Percentiles rank a stretch among this genome's conserved stretches.
These are phyloP conservation scores for Paedocypris sp. DNA, from an alignment of 2,113 vertebrate genomes.

Conservation along the genomic window DNA sequence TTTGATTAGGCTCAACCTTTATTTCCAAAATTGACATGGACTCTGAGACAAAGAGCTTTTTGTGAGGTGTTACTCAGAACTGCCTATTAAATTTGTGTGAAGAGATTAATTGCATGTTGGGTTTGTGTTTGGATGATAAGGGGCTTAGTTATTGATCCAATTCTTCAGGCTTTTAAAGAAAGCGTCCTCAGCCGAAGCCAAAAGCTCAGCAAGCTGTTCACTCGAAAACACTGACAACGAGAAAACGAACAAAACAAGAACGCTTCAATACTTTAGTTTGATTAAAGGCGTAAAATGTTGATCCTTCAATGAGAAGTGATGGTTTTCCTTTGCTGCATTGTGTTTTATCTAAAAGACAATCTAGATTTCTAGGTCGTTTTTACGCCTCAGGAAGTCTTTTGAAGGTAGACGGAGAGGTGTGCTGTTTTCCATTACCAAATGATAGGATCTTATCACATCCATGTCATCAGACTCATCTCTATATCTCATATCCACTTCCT, in stretches of 20 bases:
- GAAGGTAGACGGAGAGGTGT: not conserved
- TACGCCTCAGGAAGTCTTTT: too few relatives aligned
- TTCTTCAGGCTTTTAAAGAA: conserved; percentile 34
- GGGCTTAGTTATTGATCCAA: conserved; percentile 50
- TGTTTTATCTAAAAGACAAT: too few relatives aligned
- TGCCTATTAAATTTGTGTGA: conserved; percentile 43
- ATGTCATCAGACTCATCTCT: not conserved
- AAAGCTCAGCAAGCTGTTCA: not conserved
- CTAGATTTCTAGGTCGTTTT: too few relatives aligned
- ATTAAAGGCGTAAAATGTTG: too few relatives aligned
- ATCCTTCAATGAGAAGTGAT: too few relatives aligned
- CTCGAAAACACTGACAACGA: not conserved
- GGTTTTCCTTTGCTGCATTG: too few relatives aligned
- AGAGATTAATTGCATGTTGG: conserved; percentile 40
- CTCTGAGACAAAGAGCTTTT: conserved; percentile 36
- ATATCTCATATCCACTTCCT: not conserved
- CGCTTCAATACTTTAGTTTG: not conserved
- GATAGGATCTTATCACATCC: not conserved
- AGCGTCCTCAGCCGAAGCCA: not conserved
- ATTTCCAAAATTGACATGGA: conserved; percentile 42
- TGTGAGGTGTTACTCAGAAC: conserved; percentile 39
- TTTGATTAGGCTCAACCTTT: conserved; percentile 29
- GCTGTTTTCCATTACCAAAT: not conserved
- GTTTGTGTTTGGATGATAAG: conserved; percentile 43
- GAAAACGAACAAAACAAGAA: not conserved